phyloP scores from a whole-genome alignment of 2,113 vertebrate genomes.

The Nothocercus julius region DNA sequence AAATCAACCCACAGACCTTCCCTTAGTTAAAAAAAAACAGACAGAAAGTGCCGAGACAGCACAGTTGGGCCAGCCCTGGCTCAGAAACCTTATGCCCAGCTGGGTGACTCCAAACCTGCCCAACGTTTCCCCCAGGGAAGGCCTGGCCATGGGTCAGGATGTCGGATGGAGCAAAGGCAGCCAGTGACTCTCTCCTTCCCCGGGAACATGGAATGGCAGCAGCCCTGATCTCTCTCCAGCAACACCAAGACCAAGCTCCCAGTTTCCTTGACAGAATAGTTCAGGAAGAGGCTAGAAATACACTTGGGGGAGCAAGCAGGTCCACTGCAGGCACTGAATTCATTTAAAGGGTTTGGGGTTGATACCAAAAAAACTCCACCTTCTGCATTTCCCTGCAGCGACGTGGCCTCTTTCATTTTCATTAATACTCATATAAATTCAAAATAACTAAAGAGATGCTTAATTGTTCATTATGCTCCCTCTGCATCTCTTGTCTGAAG shows the following conservation, averaged over 20 bases:
- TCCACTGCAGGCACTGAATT: background rate
- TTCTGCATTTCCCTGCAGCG: background rate
- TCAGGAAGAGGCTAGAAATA: background rate
- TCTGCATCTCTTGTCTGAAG: conserved; percentile 4
- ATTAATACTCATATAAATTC: conserved; percentile 16
- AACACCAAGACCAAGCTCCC: background rate
- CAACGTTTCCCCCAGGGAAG: background rate
- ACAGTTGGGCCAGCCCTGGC: background rate
- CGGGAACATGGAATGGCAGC: background rate
- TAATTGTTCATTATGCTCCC: conserved; percentile 38
- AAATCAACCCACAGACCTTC: background rate
- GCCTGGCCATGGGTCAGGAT: background rate
- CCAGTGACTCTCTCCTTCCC: background rate
- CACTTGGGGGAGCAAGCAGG: background rate
- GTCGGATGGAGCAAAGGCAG: accelerated
- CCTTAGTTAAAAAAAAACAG: background rate
- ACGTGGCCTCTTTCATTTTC: conserved; percentile 6
- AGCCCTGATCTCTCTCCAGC: accelerated
- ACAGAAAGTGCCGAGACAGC: background rate
- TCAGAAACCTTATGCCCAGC: background rate
- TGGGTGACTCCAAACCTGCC: background rate
- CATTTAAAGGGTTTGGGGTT: background rate
- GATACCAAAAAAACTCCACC: background rate
- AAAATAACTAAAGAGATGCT: conserved; percentile 20
- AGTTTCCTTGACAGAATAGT: background rate